Evolutionary conservation across 2,113 vertebrate species (phyloP).

Genomic region (Cacatua alba): DNA sequence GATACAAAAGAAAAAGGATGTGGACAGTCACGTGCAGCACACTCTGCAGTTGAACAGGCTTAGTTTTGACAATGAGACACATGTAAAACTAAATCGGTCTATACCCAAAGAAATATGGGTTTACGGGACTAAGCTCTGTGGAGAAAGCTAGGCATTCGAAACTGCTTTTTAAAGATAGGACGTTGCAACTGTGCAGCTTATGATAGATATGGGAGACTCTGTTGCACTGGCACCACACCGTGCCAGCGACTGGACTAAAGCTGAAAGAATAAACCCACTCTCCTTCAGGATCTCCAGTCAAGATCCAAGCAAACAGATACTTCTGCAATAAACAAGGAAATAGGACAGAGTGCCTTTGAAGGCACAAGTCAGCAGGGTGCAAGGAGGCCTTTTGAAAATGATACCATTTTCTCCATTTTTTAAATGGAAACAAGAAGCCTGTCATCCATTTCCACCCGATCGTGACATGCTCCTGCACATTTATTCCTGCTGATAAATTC

Average conservation of each 20-base stretch:
- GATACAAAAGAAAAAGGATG: background rate
- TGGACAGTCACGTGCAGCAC: accelerated
- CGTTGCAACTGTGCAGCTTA: background rate
- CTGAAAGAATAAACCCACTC: background rate
- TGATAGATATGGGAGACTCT: accelerated
- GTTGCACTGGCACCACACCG: background rate
- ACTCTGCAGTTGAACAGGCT: background rate
- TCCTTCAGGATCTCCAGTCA: background rate
- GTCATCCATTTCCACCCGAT: background rate
- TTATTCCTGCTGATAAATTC: background rate
- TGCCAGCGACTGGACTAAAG: background rate
- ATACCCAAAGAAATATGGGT: background rate
- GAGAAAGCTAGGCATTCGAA: background rate
- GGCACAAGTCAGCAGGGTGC: background rate
- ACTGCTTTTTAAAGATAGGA: accelerated
- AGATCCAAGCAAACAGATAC: background rate
- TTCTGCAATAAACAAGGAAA: background rate
- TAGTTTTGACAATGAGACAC: accelerated
- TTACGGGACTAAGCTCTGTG: background rate
- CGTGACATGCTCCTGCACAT: background rate
- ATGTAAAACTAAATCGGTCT: accelerated
- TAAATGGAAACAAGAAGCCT: background rate
- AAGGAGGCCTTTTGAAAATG: background rate
- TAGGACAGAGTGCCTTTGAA: background rate
- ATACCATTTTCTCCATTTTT: background rate